Base-by-base conservation (phyloP, 1,140 invertebrate species). In the Theocolax elegans region DNA sequence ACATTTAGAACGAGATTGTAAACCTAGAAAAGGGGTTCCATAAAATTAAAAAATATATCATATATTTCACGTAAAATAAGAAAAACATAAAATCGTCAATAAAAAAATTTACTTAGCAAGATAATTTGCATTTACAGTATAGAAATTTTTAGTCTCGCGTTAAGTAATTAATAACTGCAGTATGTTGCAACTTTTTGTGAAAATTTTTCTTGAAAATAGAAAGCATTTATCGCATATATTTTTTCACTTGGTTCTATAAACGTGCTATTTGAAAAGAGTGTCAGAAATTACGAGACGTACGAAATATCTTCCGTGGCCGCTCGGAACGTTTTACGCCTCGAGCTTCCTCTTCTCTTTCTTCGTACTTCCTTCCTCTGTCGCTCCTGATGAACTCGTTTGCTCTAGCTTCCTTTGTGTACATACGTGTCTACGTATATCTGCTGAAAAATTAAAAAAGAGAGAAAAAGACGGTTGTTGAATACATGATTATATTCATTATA, bases 211-310 rank as follows among this genome's bases (percentile, higher is more conserved):
- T 58, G 23, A 58, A 15, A 25, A 13, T 25, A 23, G 3, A 56
- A 56, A 56, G 4, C 15, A 56, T 66, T 56, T 46, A 46, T 66
- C 17, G 17, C 10, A 9, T 8, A 35, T 35, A 35, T 35, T 51
- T 54, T 35, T 65, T 27, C 38, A 8, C 25, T 13, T 2, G 29
- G 15, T 35, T 56, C 23, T 54, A 42, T 17, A 65, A 54, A 65
- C 7, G 13, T 38, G 15, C 49, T 44, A 64, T 65, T 65, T 66
- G 38, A 66, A 56, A 46, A 66, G 25, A 67, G 54, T 59, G 65
- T 67, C 54, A 67, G 54, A 67, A 67, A 59, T 67, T 67, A 67
- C 44, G 65, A 67, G 44, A 59, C 31, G 19, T 59, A 59, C 25
- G 65, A 59, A 67, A 59, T 67, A 67, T 59, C 65, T 59, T 59